Evolutionary conservation across 2,888 invertebrate genomes (phyloP).

Genomic region (Eledona agricola): DNA sequence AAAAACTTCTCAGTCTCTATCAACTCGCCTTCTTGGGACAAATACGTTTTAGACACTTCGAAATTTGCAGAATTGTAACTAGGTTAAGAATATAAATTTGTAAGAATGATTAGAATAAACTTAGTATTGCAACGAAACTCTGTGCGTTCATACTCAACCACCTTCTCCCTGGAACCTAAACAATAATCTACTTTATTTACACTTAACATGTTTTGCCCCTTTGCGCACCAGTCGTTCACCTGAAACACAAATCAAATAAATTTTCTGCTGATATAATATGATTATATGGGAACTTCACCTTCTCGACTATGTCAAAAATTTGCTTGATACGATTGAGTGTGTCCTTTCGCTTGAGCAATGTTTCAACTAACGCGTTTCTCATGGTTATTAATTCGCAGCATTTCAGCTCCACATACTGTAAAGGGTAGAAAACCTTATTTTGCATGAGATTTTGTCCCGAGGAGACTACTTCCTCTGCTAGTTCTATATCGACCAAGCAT

Average conservation of each 20-base stretch:
- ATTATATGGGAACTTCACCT: too few species aligned
- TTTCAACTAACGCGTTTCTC: slow-evolving; percentile 81
- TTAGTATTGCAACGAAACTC: too few species aligned
- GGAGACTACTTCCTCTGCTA: slow-evolving; percentile 82
- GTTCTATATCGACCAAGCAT: slow-evolving; percentile 82
- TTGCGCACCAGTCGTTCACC: slow-evolving; percentile 93
- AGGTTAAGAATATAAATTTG: too few species aligned
- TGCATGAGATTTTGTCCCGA: slow-evolving; percentile 85
- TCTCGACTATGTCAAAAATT: slow-evolving; percentile 92
- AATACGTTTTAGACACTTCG: too few species aligned
- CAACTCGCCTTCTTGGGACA: too few species aligned
- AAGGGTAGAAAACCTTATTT: slow-evolving; percentile 83
- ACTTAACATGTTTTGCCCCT: slow-evolving; percentile 86
- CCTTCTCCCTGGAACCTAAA: slow-evolving; percentile 68
- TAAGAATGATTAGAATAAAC: too few species aligned
- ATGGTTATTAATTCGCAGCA: slow-evolving; percentile 92
- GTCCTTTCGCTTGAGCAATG: slow-evolving; percentile 76
- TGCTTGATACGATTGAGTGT: slow-evolving; percentile 84
- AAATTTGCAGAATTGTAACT: too few species aligned
- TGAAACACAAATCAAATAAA: slow-evolving; percentile 58
- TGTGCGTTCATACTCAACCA: too few species aligned
- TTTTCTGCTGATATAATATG: too few species aligned
- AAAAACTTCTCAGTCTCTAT: slow-evolving; percentile 93
- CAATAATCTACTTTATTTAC: slow-evolving; percentile 79
- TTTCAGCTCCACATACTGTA: slow-evolving; percentile 94